Base-by-base conservation (phyloP, 2,888 invertebrate genomes). In the Noctua fimbriata region DNA sequence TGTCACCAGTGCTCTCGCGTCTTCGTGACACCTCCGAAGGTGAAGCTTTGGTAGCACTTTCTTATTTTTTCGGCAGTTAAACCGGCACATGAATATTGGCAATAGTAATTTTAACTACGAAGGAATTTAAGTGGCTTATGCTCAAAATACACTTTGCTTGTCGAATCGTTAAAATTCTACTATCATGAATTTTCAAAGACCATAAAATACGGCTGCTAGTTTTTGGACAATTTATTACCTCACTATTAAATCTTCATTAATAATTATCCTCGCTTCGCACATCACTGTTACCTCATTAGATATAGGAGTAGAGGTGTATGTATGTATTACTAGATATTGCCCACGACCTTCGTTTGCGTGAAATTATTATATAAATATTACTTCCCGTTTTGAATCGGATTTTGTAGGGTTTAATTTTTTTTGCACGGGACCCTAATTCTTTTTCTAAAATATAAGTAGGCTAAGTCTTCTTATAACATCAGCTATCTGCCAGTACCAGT, bases 211-310 rank as follows among this genome's bases (percentile, higher is more conserved):
- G 18, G 5, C 18, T n/a, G 14, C 44, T 10, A 10, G 0, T n/a
- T 28, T 66, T 74, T 44, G 3, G 32, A 66, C n/a, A 66, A 47
- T 55, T 74, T 66, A 44, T 52, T 18, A 24, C 36, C 28, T n/a
- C 44, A 69, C 78, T 16, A 36, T 36, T 65, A 65, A 71, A 79
- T 55, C 47, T 71, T 72, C 7, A 24, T 36, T 18, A 72, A 55
- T 55, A 55, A 36, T 36, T 55, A 79, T 72, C 47, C 36, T 28
- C 28, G 41, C 28, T 79, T 79, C 36, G 18, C 52, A 71, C 63
- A 71, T 47, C 16, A 36, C 21, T 47, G 32, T 63, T 55, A 44
- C 21, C 36, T 79, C 65, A 79, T 67, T 77, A 60, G 3, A 44
- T 41, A 28, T n/a, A 41, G 69, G 28, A 4, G 49, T 66, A 49